These are phyloP conservation scores for Planococcus citri DNA, from an alignment of 1,140 invertebrate species.

Conservation along the genomic window DNA sequence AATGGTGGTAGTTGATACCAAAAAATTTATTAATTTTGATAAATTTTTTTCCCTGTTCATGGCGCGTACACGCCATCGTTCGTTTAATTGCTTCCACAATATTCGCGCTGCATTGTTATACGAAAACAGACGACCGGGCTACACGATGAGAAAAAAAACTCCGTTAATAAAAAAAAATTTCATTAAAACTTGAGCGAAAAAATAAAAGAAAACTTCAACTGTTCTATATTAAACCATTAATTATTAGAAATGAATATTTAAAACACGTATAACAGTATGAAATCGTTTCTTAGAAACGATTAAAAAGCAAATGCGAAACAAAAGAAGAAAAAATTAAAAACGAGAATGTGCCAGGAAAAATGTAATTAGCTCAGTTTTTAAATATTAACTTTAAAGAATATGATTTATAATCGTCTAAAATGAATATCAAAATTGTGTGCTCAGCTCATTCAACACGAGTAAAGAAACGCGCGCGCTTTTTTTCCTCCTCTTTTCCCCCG, in stretches of 20 bases:
- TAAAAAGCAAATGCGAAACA: neutral
- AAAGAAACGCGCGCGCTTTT: neutral
- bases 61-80: neutral
- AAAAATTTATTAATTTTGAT: neutral
- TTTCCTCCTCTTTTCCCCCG: neutral
- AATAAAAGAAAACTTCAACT: neutral
- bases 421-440: neutral
- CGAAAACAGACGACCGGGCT: neutral
- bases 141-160: neutral
- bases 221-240: neutral
- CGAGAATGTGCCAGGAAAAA: neutral
- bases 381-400: constrained; percentile 1
- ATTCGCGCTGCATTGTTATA: neutral
- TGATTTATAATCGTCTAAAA: neutral
- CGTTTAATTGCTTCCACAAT: constrained; percentile 2
- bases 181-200: constrained; percentile 2
- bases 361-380: neutral
- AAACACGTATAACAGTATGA: constrained; percentile 2
- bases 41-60: neutral
- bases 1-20: too few relatives aligned
- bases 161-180: constrained; percentile 4
- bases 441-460: neutral
- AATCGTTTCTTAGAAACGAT: constrained; percentile 1
- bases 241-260: constrained; percentile 5
- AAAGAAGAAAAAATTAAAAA: neutral